Evolutionary conservation across 2,888 invertebrate genomes (phyloP).

Genomic region (Phyto melanocephala): DNA sequence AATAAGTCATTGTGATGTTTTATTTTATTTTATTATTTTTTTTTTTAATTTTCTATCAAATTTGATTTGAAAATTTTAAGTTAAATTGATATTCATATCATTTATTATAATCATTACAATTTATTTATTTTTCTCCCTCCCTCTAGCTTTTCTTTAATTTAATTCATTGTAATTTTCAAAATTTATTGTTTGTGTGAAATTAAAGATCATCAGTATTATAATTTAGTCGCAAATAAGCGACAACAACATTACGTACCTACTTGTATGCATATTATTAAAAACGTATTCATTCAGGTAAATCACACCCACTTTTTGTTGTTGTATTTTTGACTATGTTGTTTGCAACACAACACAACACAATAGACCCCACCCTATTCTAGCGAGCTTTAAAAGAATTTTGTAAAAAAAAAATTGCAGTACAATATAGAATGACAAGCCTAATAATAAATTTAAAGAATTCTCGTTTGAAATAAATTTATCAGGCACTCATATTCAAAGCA

Average conservation of each 20-base stretch:
- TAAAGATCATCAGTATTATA: slow-evolving; percentile 46
- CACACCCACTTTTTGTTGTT: slow-evolving; percentile 51
- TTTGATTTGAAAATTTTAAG: background rate
- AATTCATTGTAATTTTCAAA: slow-evolving; percentile 52
- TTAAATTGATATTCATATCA: slow-evolving; percentile 54
- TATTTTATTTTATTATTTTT: background rate
- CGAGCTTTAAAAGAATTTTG: slow-evolving; percentile 32
- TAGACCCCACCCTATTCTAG: slow-evolving; percentile 58
- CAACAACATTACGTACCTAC: background rate
- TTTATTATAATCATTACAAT: slow-evolving; percentile 26
- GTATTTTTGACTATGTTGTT: slow-evolving; percentile 1
- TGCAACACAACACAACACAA: slow-evolving; percentile 20
- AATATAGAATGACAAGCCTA: slow-evolving; percentile 52
- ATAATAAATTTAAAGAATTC: slow-evolving; percentile 56
- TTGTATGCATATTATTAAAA: background rate
- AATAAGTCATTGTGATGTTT: slow-evolving; percentile 59
- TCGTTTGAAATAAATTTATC: slow-evolving; percentile 23
- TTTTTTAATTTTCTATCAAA: no score
- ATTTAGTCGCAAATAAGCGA: slow-evolving; percentile 32
- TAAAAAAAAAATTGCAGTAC: slow-evolving; percentile 20
- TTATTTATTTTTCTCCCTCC: background rate
- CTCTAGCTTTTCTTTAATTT: slow-evolving; percentile 9
- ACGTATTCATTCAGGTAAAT: slow-evolving; percentile 43
- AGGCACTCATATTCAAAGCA: slow-evolving; percentile 22
- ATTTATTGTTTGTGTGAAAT: slow-evolving; percentile 41